phyloP scores from a whole-genome alignment of 2,113 vertebrate species.

The Ramphastos sulfuratus region DNA sequence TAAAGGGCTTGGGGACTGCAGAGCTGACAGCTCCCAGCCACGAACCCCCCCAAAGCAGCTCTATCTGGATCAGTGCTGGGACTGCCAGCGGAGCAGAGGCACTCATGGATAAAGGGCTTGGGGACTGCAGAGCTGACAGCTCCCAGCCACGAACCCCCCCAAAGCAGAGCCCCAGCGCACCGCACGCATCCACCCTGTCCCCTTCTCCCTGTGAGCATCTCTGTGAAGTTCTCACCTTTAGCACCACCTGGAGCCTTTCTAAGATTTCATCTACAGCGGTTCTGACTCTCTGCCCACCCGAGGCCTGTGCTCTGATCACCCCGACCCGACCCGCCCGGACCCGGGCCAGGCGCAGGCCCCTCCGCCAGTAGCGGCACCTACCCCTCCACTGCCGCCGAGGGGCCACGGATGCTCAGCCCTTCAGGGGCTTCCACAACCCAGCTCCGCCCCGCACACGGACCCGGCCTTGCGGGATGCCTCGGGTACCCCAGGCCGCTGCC shows the following conservation, averaged over 20 bases:
- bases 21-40: too few species aligned
- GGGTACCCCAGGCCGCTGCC: background rate
- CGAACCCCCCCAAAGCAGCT: too few species aligned
- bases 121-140: too few species aligned
- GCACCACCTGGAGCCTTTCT: background rate
- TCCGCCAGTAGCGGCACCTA: background rate
- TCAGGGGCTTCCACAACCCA: background rate
- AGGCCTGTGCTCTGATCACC: background rate
- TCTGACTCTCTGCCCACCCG: background rate
- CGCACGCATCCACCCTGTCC: accelerated
- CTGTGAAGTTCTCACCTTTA: background rate
- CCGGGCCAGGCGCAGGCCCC: background rate
- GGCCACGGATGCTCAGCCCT: background rate
- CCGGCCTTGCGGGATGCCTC: background rate
- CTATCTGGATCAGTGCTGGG: too few species aligned
- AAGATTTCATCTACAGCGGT: accelerated
- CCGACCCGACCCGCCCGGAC: background rate
- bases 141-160: too few species aligned
- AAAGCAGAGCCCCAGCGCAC: too few species aligned
- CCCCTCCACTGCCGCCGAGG: background rate
- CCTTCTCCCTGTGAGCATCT: background rate
- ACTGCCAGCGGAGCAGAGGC: too few species aligned
- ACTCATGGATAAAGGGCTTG: too few species aligned
- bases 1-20: too few species aligned
- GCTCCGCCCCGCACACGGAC: background rate